Conservation (phyloP, 2,113 vertebrate genomes). For the Nymphicus hollandicus region DNA sequence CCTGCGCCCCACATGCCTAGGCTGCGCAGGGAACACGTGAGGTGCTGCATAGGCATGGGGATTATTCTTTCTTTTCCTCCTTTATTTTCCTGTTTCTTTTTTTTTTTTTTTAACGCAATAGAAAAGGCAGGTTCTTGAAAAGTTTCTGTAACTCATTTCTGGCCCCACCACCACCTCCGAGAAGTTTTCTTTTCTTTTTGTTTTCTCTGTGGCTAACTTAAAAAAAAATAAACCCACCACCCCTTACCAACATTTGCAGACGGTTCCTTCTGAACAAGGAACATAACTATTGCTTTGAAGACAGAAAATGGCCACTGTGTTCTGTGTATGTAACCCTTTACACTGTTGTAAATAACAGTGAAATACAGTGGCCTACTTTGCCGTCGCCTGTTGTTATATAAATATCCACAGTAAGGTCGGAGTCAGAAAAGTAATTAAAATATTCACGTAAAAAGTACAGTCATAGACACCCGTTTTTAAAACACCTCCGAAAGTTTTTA, state of each 20-base stretch:
- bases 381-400: background rate
- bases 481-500: background rate
- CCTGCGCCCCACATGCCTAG: background rate
- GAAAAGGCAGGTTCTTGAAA: background rate
- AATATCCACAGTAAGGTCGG: background rate
- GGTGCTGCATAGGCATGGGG: background rate
- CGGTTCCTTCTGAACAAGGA: background rate
- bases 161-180: background rate
- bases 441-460: background rate
- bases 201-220: background rate
- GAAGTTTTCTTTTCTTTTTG: background rate
- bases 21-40: background rate
- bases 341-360: background rate
- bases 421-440: background rate
- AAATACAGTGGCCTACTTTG: background rate
- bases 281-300: background rate
- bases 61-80: no score
- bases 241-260: background rate
- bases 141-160: background rate
- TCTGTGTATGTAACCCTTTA: background rate
- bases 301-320: slow-evolving; percentile 50
- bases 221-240: background rate
- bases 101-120: background rate
- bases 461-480: background rate
- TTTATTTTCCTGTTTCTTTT: background rate